phyloP scores from a whole-genome alignment of 1,140 invertebrate species.

The Polyergus mexicanus region DNA sequence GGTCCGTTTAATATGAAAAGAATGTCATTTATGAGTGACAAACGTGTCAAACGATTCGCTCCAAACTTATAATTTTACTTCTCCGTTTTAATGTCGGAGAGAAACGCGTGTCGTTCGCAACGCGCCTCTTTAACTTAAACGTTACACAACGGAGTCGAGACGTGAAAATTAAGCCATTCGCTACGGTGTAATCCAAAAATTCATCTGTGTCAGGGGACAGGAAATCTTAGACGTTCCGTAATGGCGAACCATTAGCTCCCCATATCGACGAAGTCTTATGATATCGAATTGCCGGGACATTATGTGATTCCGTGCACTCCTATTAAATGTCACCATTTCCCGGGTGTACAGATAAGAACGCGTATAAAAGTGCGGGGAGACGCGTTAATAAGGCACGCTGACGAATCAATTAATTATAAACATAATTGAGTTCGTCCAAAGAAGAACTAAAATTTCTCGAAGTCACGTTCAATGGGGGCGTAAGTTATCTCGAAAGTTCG shows the following conservation, averaged over 20 bases:
- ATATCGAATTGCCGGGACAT: conserved; percentile 75
- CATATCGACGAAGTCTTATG: conserved; percentile 50
- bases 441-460: not conserved
- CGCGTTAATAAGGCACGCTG: conserved; percentile 45
- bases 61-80: too few relatives aligned
- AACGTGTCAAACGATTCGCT: too few relatives aligned
- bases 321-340: conserved; percentile 65
- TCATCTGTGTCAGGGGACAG: conserved; percentile 34
- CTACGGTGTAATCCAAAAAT: conserved; percentile 69
- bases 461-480: not conserved
- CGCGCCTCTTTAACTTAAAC: too few relatives aligned
- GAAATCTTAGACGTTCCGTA: conserved; percentile 73
- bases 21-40: too few relatives aligned
- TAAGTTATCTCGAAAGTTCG: not conserved
- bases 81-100: too few relatives aligned
- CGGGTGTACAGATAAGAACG: not conserved
- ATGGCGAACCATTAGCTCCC: conserved; percentile 74
- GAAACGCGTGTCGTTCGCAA: too few relatives aligned
- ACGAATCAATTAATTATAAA: conserved; percentile 39
- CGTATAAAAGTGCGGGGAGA: not conserved
- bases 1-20: too few relatives aligned
- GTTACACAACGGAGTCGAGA: not conserved
- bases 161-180: conserved; percentile 7
- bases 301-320: conserved; percentile 68
- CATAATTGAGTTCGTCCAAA: conserved; percentile 5